These are phyloP conservation scores for Drosophila infuscata DNA, from an alignment of 2,888 invertebrate genomes.

Conservation along the genomic window DNA sequence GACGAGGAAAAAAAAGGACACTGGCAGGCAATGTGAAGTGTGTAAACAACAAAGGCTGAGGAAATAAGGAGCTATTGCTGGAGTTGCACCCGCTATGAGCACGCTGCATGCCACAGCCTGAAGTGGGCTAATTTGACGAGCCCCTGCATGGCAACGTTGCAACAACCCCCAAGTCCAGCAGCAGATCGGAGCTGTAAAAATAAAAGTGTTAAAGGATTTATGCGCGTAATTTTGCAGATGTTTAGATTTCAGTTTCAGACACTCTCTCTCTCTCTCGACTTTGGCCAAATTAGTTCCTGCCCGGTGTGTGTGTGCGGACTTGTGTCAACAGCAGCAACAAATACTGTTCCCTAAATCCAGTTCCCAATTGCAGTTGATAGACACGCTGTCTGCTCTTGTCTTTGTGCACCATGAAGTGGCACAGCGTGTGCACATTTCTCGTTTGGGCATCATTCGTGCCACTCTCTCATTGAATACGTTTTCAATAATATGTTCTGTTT, in stretches of 20 bases:
- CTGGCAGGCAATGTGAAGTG: conserved; percentile 40
- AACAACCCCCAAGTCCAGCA: conserved; percentile 65
- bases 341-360: conserved; percentile 8
- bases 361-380: conserved; percentile 61
- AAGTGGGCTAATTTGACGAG: conserved; percentile 83
- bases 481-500: conserved; percentile 49
- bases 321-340: conserved; percentile 66
- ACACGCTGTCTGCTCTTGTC: conserved; percentile 65
- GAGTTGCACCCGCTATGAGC: conserved; percentile 69
- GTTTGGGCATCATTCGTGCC: conserved; percentile 31
- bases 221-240: conserved; percentile 82
- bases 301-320: conserved; percentile 61
- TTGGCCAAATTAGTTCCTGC: conserved; percentile 64
- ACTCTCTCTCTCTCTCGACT: background rate
- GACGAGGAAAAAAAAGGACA: conserved; percentile 37
- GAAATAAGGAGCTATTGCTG: conserved; percentile 15
- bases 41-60: conserved; percentile 68
- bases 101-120: conserved; percentile 73
- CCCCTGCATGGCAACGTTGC: conserved; percentile 60
- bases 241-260: conserved; percentile 72
- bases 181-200: conserved; percentile 14
- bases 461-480: conserved; percentile 27
- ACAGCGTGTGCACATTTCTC: conserved; percentile 70
- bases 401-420: conserved; percentile 57
- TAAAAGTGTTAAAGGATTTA: conserved; percentile 83